A percentile compares a stretch with the other conserved stretches of the same genome.
Evolutionary conservation across 2,797 vertebrate genomes (phyloP).

Genomic region (Adelosebastes latens): DNA sequence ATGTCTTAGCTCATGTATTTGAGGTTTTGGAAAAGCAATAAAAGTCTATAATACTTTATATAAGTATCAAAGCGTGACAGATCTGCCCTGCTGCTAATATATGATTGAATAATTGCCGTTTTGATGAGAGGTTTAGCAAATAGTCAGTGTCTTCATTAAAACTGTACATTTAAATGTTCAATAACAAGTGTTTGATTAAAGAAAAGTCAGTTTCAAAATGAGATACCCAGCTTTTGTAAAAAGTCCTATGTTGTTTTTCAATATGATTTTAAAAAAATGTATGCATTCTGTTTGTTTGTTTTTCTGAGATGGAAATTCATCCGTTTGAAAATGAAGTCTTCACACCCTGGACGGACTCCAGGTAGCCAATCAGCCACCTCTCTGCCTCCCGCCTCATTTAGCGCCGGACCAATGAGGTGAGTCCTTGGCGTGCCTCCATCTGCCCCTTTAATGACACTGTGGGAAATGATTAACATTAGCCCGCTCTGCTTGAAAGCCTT

Average conservation of each 20-base stretch:
- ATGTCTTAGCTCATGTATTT: too few species aligned
- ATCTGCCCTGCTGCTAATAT: too few species aligned
- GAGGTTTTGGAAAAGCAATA: too few species aligned
- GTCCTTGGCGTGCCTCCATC: conserved; percentile 21
- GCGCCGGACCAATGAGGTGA: conserved; percentile 28
- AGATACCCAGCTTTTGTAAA: background rate
- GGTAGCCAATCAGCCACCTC: conserved; percentile 3
- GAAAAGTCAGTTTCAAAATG: background rate
- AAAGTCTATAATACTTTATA: too few species aligned
- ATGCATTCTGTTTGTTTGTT: background rate
- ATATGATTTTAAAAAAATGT: background rate
- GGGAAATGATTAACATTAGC: conserved; percentile 70
- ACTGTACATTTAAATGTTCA: too few species aligned
- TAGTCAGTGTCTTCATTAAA: too few species aligned
- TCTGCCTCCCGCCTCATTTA: conserved; percentile 30
- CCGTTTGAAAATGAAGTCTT: background rate
- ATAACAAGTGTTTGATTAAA: background rate
- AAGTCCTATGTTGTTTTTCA: background rate
- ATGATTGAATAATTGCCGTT: too few species aligned
- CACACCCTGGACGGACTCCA: too few species aligned
- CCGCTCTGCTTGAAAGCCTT: conserved; percentile 30
- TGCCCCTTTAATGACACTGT: conserved; percentile 41
- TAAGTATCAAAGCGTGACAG: too few species aligned
- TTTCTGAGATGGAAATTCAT: too few species aligned
- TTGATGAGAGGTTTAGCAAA: too few species aligned